phyloP scores from a whole-genome alignment of 2,113 vertebrate species.

The rat (Rattus norvegicus) region GRCr8 NC_086033.1:52524501-52525000 shows the following conservation, averaged over 20 bases:
- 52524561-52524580: neutral
- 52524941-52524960: neutral
- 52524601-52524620: no score
- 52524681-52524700: neutral
- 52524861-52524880: neutral
- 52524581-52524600: no score
- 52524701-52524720: neutral
- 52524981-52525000: neutral
- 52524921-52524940: neutral
- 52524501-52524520: neutral
- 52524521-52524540: neutral
- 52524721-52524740: neutral
- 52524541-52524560: neutral
- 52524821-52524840: neutral
- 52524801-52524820: neutral
- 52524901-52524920: neutral
- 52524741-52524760: neutral
- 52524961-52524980: neutral
- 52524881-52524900: neutral
- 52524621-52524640: neutral
- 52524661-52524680: neutral
- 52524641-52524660: neutral
- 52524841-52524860: neutral
- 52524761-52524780: neutral
- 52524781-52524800: neutral